Evolutionary conservation across 1,140 invertebrate genomes (phyloP).

Genomic region (Lepidurus packardi): DNA sequence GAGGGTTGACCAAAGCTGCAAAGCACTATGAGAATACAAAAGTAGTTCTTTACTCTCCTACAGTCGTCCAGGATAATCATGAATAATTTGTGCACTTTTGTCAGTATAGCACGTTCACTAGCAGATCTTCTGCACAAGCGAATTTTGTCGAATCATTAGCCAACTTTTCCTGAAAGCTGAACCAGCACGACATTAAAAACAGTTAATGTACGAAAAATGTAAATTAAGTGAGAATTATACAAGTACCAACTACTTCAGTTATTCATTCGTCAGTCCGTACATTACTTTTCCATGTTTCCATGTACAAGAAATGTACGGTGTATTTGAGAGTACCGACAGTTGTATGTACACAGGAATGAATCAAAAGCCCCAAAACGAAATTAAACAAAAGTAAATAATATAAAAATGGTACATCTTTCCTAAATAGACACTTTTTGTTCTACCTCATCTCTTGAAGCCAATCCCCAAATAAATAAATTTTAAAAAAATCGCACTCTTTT

Average conservation of each 20-base stretch:
- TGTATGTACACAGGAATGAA: conserved; percentile 22
- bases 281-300: conserved; percentile 11
- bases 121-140: too few relatives aligned
- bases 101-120: too few relatives aligned
- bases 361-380: conserved; percentile 9
- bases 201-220: too few relatives aligned
- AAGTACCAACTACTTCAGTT: not conserved
- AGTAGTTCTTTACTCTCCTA: too few relatives aligned
- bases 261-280: conserved; percentile 2
- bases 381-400: not conserved
- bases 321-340: conserved; percentile 21
- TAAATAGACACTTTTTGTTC: conserved; percentile 18
- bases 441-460: not conserved
- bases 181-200: too few relatives aligned
- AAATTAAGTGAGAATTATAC: too few relatives aligned
- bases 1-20: too few relatives aligned
- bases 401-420: conserved; percentile 18
- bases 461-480: conserved; percentile 6
- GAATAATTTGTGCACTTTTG: too few relatives aligned
- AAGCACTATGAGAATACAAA: too few relatives aligned
- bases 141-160: too few relatives aligned
- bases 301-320: conserved; percentile 21
- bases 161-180: too few relatives aligned
- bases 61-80: too few relatives aligned
- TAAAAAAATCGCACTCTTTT: not conserved